These are phyloP conservation scores for Shargacucullia verbasci DNA, from an alignment of 2,888 invertebrate species.

Conservation along the genomic window DNA sequence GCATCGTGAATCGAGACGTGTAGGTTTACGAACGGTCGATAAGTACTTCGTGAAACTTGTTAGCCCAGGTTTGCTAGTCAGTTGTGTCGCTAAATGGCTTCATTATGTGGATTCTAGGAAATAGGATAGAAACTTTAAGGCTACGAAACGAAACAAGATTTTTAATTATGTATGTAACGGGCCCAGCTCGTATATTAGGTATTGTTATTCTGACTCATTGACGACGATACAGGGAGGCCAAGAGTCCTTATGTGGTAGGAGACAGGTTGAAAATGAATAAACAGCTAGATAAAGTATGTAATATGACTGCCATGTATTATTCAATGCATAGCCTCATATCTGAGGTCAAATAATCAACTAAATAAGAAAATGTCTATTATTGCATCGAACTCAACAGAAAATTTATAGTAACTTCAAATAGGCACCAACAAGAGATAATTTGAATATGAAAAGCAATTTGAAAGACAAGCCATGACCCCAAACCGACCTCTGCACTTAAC, in stretches of 20 bases:
- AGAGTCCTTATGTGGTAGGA: constrained; percentile 23
- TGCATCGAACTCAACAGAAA: too few relatives aligned
- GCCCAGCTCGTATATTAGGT: constrained; percentile 11
- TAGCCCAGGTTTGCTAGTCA: constrained; percentile 58
- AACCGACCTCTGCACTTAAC: constrained; percentile 57
- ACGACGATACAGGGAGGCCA: constrained; percentile 6
- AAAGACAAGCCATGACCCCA: constrained; percentile 67
- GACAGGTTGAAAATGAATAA: constrained; percentile 24
- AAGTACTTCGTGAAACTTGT: constrained; percentile 69
- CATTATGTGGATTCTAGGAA: constrained; percentile 6
- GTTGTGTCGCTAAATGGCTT: constrained; percentile 30
- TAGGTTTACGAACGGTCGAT: constrained; percentile 57
- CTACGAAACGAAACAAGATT: background rate
- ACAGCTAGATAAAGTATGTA: constrained; percentile 8
- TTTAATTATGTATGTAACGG: constrained; percentile 7
- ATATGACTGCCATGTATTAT: too few relatives aligned
- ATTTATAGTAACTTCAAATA: too few relatives aligned
- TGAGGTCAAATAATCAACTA: too few relatives aligned
- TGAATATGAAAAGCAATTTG: constrained; percentile 44
- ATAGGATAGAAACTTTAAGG: background rate
- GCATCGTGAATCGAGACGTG: constrained; percentile 56
- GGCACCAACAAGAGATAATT: constrained; percentile 15
- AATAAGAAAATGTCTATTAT: too few relatives aligned
- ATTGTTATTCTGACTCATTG: constrained; percentile 34
- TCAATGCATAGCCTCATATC: too few relatives aligned